Conservation (phyloP, 2,797 vertebrate species). For the Gallinago solitaria region DNA sequence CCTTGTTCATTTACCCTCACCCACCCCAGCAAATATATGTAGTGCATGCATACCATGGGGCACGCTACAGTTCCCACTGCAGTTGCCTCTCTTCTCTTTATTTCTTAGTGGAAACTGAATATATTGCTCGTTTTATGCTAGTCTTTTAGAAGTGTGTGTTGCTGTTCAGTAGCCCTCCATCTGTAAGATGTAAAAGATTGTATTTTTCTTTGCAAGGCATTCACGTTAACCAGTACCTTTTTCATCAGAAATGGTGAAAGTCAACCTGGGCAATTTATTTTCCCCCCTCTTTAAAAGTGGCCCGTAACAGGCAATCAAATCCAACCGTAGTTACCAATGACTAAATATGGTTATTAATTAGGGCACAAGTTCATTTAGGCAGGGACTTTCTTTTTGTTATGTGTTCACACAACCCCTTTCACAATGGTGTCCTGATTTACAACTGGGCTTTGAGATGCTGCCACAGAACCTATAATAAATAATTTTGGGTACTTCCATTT, state of each 20-base stretch:
- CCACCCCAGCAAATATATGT: neutral
- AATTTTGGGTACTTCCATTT: neutral
- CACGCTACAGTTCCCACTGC: neutral
- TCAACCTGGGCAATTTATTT: neutral
- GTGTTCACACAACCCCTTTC: neutral
- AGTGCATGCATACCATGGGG: neutral
- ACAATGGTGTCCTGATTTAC: neutral
- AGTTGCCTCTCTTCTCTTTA: constrained; percentile 24
- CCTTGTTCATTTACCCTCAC: neutral
- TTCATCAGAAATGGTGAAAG: neutral
- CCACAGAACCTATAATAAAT: neutral
- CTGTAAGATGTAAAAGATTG: neutral
- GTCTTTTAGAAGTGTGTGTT: constrained; percentile 27
- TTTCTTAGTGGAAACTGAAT: constrained; percentile 46
- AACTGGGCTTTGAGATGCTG: neutral
- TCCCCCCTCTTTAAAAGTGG: neutral
- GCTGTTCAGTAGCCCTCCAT: neutral
- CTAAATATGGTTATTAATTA: neutral
- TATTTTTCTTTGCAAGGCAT: neutral
- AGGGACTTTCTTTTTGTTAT: neutral
- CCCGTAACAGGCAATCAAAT: neutral
- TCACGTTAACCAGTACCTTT: neutral
- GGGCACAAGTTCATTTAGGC: neutral
- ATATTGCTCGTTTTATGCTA: neutral
- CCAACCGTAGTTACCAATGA: neutral